Conservation (phyloP, 2,797 vertebrate species). For the Poecilia velifera region DNA sequence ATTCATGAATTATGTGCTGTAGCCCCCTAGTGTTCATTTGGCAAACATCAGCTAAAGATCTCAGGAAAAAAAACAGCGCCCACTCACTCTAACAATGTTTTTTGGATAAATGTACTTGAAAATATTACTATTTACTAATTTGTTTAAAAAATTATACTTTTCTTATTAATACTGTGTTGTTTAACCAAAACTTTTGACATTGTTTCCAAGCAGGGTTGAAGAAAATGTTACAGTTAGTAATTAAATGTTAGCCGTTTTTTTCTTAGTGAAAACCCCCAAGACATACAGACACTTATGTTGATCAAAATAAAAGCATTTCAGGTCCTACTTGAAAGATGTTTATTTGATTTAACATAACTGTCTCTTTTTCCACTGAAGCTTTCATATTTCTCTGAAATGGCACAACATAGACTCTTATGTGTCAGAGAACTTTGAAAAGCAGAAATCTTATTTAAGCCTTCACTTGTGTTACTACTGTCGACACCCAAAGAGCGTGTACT, state of each 20-base stretch:
- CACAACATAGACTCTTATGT: not conserved
- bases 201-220: not conserved
- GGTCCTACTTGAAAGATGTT: not conserved
- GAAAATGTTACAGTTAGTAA: not conserved
- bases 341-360: not conserved
- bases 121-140: not conserved
- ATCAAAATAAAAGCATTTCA: not conserved
- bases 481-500: constrained; percentile 9
- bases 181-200: not conserved
- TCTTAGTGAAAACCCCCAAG: not conserved
- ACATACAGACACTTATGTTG: not conserved
- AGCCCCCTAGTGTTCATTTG: constrained; percentile 21
- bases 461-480: constrained; percentile 1
- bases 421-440: not conserved
- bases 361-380: not conserved
- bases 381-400: not conserved
- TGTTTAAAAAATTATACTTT: not conserved
- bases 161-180: not conserved
- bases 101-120: not conserved
- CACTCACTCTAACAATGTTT: not conserved
- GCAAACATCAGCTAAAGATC: not conserved
- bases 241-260: too few relatives aligned
- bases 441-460: not conserved
- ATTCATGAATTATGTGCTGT: fast-evolving
- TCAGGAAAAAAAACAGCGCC: not conserved